Evolutionary conservation across 2,113 vertebrate species (phyloP).

Genomic region (Rhegmatorhina hoffmannsi): DNA sequence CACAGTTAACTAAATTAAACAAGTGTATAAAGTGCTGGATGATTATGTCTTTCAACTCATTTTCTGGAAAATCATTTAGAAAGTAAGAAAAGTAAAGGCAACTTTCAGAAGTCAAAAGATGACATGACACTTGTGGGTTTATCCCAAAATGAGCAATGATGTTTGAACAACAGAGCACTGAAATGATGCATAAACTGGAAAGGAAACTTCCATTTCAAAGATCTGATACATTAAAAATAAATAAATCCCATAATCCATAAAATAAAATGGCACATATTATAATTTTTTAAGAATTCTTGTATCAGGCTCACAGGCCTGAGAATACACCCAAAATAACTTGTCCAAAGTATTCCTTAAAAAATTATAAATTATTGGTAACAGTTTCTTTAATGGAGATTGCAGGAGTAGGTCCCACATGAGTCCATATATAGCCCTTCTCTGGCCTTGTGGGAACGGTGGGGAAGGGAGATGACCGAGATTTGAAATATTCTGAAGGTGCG

Average conservation of each 20-base stretch:
- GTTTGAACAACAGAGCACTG: not conserved
- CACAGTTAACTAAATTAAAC: not conserved
- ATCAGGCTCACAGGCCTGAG: not conserved
- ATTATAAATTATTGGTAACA: slow-evolving; percentile 80
- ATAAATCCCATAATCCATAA: slow-evolving; percentile 4
- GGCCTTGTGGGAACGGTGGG: slow-evolving; percentile 93
- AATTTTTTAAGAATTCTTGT: not conserved
- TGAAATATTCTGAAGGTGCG: slow-evolving; percentile 97
- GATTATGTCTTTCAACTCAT: not conserved
- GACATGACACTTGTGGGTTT: not conserved
- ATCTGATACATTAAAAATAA: slow-evolving; percentile 11
- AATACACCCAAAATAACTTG: not conserved
- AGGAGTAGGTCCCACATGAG: slow-evolving; percentile 90
- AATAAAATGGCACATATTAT: not conserved
- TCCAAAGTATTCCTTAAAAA: not conserved
- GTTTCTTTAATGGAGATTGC: slow-evolving; percentile 89
- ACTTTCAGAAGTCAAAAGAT: not conserved
- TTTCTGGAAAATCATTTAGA: not conserved
- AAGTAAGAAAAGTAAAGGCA: not conserved
- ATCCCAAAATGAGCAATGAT: not conserved
- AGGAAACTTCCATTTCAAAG: not conserved
- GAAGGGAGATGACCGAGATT: slow-evolving; percentile 93
- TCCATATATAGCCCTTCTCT: slow-evolving; percentile 97
- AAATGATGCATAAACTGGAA: not conserved
- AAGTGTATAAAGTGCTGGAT: not conserved